phyloP scores from a whole-genome alignment of 2,797 vertebrate genomes.

The Semaprochilodus insignis region DNA sequence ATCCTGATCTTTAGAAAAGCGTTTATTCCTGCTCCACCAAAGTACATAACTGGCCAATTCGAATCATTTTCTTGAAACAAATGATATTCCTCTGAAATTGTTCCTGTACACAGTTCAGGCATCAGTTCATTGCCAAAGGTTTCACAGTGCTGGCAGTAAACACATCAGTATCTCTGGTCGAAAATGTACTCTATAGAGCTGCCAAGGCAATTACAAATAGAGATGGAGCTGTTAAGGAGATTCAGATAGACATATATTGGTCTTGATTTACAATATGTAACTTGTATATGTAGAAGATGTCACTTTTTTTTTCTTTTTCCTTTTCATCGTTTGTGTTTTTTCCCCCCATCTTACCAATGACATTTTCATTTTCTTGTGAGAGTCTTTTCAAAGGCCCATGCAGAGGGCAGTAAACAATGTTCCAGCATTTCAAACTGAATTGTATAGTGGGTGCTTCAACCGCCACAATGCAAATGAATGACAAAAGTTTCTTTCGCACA shows the following conservation, averaged over 20 bases:
- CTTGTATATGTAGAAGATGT: background rate
- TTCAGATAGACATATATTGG: background rate
- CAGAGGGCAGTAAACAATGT: conserved; percentile 1
- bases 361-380: conserved; percentile 21
- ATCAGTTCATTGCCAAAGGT: background rate
- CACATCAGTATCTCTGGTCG: background rate
- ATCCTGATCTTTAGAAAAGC: background rate
- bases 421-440: conserved; percentile 12
- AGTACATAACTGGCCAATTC: conserved; percentile 7
- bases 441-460: conserved; percentile 24
- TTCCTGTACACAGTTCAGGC: background rate
- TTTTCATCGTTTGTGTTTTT: background rate
- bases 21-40: background rate
- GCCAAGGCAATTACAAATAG: background rate
- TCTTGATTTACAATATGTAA: background rate
- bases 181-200: background rate
- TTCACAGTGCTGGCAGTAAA: background rate
- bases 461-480: conserved; percentile 48
- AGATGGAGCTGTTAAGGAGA: background rate
- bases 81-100: conserved; percentile 17
- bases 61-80: conserved; percentile 11
- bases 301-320: background rate
- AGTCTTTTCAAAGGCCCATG: background rate
- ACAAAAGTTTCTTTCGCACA: conserved; percentile 52
- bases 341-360: background rate